Base-by-base conservation (phyloP, 2,797 vertebrate genomes). In the Lateolabrax maculatus region DNA sequence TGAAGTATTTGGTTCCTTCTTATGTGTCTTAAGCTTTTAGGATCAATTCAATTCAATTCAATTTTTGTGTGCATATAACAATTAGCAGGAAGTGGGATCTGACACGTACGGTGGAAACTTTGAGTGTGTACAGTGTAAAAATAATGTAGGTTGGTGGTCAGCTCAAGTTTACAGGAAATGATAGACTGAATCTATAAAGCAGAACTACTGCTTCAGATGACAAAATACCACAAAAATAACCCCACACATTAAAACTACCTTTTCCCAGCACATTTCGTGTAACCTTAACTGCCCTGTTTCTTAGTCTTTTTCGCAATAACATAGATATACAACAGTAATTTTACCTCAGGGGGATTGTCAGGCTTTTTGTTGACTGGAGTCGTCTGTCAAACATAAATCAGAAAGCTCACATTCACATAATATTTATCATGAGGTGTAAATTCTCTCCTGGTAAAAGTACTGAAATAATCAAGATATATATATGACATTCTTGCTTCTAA, bases 111-210 rank as follows among this genome's bases (percentile, higher is more conserved):
- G 27, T 81, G 83, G 84, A 87, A 87, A 88, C 68, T 85, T 39
- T 84, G 87, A 81, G 18, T 51, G 79, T 49, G 53, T 37, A 29
- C 2, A 62, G 23, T 34, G 39, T 65, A 67, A 57, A 81, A 86
- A 68, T 80, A 69, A 79, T 61, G 51, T 27, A 37, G 52, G 57
- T 83, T 25, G 72, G 78, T 85, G 90, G 86, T 90, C 90, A 88
- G 67, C 62, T 78, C 10, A 1, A 57, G 39, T 15, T 77, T 21
- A 83, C 87, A 90, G 90, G 90, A 93, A 92, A 79, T 79, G 60
- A 72, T 7, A 29, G 7, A 8, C 13, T 1, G 9, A 27, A 19
- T 31, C 16, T 78, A 31, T 64, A 72, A 83, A 81, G 25, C 48
- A 75, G 74, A 89, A 78, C 27, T 37, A 0, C 1, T 5, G 18